These are phyloP conservation scores for Leptopterna dolabrata DNA, from an alignment of 2,888 invertebrate species.

Conservation along the genomic window DNA sequence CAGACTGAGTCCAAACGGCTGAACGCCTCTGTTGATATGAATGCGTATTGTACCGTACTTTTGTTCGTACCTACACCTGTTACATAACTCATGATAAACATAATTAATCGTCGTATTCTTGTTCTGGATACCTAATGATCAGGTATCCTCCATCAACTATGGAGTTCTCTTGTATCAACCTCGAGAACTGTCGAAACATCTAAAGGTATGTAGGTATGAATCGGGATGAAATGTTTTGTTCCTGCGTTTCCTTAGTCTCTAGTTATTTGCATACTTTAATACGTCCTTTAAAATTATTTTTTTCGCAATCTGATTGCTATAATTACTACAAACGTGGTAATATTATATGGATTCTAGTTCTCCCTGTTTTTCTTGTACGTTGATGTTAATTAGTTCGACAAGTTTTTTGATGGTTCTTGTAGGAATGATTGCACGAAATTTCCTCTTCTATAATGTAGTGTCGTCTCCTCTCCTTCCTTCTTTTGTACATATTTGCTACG, in stretches of 20 bases:
- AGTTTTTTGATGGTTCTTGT: background rate
- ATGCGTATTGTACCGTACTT: too few species aligned
- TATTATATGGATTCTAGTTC: background rate
- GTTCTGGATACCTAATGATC: too few species aligned
- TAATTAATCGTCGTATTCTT: too few species aligned
- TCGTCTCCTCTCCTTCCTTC: background rate
- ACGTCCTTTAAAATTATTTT: background rate
- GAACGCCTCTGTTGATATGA: too few species aligned
- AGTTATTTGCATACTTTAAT: background rate
- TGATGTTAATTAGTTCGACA: background rate
- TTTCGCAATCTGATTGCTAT: background rate
- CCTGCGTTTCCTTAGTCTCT: constrained; percentile 12
- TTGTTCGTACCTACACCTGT: too few species aligned
- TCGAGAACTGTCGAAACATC: background rate
- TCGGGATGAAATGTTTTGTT: background rate
- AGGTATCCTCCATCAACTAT: too few species aligned
- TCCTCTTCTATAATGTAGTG: background rate
- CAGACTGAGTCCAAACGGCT: too few species aligned
- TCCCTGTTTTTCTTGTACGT: background rate
- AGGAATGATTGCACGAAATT: background rate
- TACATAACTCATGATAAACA: too few species aligned
- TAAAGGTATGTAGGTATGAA: background rate
- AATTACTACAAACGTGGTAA: background rate
- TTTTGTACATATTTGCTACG: constrained; percentile 5
- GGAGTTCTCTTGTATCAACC: background rate